Percentiles rank a stretch among this genome's conserved stretches.
phyloP scores from a whole-genome alignment of 1,140 invertebrate species.

The Drosophila bocki region DNA sequence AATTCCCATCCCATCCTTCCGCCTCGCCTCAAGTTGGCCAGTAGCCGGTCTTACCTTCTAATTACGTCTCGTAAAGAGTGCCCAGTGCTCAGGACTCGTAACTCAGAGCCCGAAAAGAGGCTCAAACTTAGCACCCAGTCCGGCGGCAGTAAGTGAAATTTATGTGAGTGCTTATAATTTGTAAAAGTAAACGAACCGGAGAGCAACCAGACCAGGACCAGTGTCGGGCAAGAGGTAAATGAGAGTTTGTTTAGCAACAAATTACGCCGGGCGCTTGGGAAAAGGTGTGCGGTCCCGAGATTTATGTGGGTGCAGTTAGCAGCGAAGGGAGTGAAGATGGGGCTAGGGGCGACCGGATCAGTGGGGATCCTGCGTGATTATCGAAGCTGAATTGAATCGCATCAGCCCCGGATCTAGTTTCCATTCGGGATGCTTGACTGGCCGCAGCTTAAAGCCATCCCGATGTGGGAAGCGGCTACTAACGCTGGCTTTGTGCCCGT shows the following conservation, averaged over 20 bases:
- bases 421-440: not conserved
- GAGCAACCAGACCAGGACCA: not conserved
- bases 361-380: conserved; percentile 12
- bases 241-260: conserved; percentile 63
- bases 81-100: conserved; percentile 28
- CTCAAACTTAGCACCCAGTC: conserved; percentile 52
- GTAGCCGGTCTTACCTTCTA: conserved; percentile 56
- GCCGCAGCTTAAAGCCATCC: conserved; percentile 17
- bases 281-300: conserved; percentile 50
- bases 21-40: conserved; percentile 43
- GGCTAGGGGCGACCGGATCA: not conserved
- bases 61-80: conserved; percentile 69
- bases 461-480: not conserved
- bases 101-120: conserved; percentile 33
- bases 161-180: conserved; percentile 80
- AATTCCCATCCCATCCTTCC: conserved; percentile 32
- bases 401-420: not conserved
- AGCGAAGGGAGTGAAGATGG: not conserved
- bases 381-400: conserved; percentile 27
- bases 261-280: conserved; percentile 40
- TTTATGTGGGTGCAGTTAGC: conserved; percentile 47
- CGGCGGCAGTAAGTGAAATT: conserved; percentile 67
- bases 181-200: conserved; percentile 53
- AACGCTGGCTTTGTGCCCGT: not conserved
- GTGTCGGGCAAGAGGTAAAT: conserved; percentile 17